Evolutionary conservation across 2,797 vertebrate genomes (phyloP).

Genomic region (Phataginus tetradactyla): DNA sequence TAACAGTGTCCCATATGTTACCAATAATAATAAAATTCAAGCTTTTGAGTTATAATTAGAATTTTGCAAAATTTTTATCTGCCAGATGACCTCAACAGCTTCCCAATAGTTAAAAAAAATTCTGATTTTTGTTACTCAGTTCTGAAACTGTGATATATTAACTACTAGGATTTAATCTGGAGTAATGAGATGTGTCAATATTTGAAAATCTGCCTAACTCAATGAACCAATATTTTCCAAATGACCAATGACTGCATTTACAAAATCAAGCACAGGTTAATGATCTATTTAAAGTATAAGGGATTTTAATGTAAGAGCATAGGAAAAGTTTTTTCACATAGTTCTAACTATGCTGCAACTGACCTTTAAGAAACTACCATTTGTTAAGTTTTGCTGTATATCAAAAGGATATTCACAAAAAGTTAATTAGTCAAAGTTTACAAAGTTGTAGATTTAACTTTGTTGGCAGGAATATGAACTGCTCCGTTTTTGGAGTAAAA

Average conservation of each 20-base stretch:
- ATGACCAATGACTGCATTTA: neutral
- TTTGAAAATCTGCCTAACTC: neutral
- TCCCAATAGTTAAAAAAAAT: neutral
- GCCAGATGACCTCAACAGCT: neutral
- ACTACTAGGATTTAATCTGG: neutral
- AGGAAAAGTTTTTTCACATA: neutral
- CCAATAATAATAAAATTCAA: slow-evolving; percentile 20
- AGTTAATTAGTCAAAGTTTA: neutral
- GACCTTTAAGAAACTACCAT: neutral
- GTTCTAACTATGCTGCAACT: neutral
- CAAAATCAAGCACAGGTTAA: neutral
- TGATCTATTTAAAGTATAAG: neutral
- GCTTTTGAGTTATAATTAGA: neutral
- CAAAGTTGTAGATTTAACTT: neutral
- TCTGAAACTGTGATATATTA: neutral
- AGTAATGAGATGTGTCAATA: neutral
- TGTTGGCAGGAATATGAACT: neutral
- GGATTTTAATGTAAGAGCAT: neutral
- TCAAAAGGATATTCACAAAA: neutral
- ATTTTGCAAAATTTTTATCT: neutral
- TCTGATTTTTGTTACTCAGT: too few relatives aligned
- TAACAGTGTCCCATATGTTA: neutral
- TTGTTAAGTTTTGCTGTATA: neutral
- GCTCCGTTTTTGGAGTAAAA: neutral
- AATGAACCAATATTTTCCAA: slow-evolving; percentile 4